Base-by-base conservation (phyloP, 2,113 vertebrate genomes). In the Epinephelus cyanopodus region DNA sequence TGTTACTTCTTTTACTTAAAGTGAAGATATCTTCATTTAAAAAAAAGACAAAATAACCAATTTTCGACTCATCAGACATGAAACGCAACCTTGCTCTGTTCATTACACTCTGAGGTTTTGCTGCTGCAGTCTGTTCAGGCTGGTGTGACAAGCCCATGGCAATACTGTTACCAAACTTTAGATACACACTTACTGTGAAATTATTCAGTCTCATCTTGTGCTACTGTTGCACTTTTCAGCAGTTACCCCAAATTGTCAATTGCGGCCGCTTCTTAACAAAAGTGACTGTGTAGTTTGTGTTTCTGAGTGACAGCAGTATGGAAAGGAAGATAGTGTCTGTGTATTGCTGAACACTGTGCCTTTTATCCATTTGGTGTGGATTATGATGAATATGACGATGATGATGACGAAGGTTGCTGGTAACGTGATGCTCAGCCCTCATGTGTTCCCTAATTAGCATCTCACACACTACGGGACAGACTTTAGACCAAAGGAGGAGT, bases 401-500 rank as follows among this genome's bases (percentile, higher is more conserved):
- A 70, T 19, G 52, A 57, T 63, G 50, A 74, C 5, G 54, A 76
- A 66, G 56, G n/a, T 56, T 68, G 37, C 19, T 61, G 62, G 48
- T 0, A 54, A 83, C 64, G 3, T 42, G n/a, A 60, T 45, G 0
- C n/a, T 37, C 25, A 56, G 23, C 45, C 42, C 29, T 29, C 15
- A 76, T 76, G 66, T 53, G n/a, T 42, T 23, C 8, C 37, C 8
- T 12, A 8, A 45, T 48, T 25, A 48, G 21, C 47, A 66, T 27
- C 6, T 75, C 19, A 37, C 19, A 37, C 60, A 18, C 39, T 23
- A 50, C 12, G 39, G 18, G 48, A 42, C 60, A 66, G 48, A 77
- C 57, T n/a, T 81, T 39, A 62, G 57, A 74, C 58, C n/a, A 60
- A 42, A 71, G 27, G 18, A 70, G 23, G 74, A 17, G 19, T 17